These are phyloP conservation scores for Chionodraco myersi DNA, from an alignment of 2,113 vertebrate genomes.

Conservation along the genomic window DNA sequence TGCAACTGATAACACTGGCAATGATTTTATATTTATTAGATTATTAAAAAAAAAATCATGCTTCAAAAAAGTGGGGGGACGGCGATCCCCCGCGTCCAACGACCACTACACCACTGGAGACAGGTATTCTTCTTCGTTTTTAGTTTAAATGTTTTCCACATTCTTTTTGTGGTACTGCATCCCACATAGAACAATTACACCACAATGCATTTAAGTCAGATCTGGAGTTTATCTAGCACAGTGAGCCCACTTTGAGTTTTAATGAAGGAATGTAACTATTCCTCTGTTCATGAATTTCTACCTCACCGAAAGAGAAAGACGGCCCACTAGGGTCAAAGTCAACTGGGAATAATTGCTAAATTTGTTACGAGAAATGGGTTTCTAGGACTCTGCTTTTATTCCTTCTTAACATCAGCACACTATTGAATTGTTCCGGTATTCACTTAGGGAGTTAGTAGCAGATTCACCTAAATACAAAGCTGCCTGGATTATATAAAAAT, in stretches of 20 bases:
- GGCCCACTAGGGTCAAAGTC: constrained; percentile 41
- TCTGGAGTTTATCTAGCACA: not conserved
- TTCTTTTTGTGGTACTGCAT: not conserved
- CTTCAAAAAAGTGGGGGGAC: too few relatives aligned
- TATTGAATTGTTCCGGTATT: constrained; percentile 46
- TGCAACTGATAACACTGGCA: too few relatives aligned
- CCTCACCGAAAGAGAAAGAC: constrained; percentile 24
- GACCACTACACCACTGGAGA: not conserved
- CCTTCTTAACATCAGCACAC: constrained; percentile 44
- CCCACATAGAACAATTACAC: not conserved
- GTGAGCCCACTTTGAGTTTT: not conserved
- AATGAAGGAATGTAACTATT: not conserved
- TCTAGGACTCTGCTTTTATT: constrained; percentile 67
- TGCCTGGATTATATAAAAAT: not conserved
- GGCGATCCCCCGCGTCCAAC: too few relatives aligned
- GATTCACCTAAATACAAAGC: constrained; percentile 1
- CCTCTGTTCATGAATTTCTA: constrained; percentile 31
- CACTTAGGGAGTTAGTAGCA: constrained; percentile 20
- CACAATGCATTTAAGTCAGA: not conserved
- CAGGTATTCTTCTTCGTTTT: not conserved
- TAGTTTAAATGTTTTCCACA: not conserved
- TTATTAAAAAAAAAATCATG: too few relatives aligned
- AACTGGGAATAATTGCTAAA: constrained; percentile 59
- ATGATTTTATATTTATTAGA: too few relatives aligned
- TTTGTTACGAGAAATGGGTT: constrained; percentile 71